phyloP scores from a whole-genome alignment of 2,113 vertebrate species.

The Oxygymnocypris stewartii region DNA sequence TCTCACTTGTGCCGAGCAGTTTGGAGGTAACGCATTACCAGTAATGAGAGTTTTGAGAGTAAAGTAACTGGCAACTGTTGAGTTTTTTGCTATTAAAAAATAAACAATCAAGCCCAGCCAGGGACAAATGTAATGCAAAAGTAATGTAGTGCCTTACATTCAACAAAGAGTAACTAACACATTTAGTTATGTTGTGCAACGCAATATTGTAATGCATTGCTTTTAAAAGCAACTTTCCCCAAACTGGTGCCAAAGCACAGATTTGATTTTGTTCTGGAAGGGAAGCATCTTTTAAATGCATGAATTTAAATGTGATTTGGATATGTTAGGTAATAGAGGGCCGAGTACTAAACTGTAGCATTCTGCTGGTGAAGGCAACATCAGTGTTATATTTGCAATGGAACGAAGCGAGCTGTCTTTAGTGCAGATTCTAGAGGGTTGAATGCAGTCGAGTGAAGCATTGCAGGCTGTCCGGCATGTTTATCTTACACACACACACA shows the following conservation, averaged over 20 bases:
- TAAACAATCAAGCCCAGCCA: too few relatives aligned
- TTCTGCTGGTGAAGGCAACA: background rate
- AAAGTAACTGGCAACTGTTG: too few relatives aligned
- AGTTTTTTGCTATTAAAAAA: too few relatives aligned
- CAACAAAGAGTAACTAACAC: too few relatives aligned
- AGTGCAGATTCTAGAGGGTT: conserved; percentile 12
- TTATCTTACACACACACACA: conserved; percentile 21
- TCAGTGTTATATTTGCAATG: background rate
- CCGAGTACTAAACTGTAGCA: background rate
- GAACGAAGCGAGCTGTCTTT: background rate
- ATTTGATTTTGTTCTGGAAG: background rate
- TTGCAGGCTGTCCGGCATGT: conserved; percentile 3
- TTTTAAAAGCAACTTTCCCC: background rate
- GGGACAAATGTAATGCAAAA: too few relatives aligned
- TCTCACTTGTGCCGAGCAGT: too few relatives aligned
- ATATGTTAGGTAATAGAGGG: background rate
- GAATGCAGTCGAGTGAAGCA: conserved; percentile 1
- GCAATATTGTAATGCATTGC: background rate
- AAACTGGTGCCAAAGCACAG: background rate
- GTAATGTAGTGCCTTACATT: too few relatives aligned
- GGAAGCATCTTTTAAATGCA: background rate
- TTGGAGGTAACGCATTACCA: too few relatives aligned
- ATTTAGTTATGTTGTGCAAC: too few relatives aligned
- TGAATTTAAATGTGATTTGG: background rate
- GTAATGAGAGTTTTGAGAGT: too few relatives aligned